Conservation (phyloP, 1,140 invertebrate species). For the Sycobia sp. region DNA sequence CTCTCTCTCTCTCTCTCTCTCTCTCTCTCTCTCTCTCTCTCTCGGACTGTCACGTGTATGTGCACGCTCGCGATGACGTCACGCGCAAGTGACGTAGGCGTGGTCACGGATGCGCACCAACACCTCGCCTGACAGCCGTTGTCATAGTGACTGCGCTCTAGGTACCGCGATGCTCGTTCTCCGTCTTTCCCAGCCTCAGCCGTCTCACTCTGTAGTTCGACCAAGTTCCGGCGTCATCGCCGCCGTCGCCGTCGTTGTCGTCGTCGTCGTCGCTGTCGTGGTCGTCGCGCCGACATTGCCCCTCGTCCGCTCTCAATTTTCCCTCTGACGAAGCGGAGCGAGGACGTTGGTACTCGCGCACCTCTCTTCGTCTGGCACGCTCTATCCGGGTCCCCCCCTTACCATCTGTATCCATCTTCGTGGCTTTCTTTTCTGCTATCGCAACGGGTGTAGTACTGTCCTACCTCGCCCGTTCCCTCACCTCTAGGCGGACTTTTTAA, state of each 20-base stretch:
- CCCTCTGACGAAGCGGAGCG: constrained; percentile 12
- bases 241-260: neutral
- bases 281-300: constrained; percentile 22
- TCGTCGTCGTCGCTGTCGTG: constrained; percentile 1
- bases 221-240: neutral
- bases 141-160: constrained; percentile 57
- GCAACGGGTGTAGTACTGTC: neutral
- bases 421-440: neutral
- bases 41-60: no score
- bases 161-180: constrained; percentile 2
- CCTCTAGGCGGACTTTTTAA: neutral
- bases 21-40: no score
- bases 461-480: neutral
- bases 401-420: neutral
- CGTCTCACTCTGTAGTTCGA: neutral
- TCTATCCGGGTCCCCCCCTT: neutral
- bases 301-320: constrained; percentile 12
- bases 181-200: neutral
- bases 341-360: neutral
- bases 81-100: constrained; percentile 58
- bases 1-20: no score
- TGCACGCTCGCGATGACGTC: constrained; percentile 48
- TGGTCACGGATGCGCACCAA: constrained; percentile 61
- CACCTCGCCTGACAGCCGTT: constrained; percentile 60
- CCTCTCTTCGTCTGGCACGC: neutral